phyloP scores from a whole-genome alignment of 2,113 vertebrate genomes.

The Picathartes gymnocephalus region DNA sequence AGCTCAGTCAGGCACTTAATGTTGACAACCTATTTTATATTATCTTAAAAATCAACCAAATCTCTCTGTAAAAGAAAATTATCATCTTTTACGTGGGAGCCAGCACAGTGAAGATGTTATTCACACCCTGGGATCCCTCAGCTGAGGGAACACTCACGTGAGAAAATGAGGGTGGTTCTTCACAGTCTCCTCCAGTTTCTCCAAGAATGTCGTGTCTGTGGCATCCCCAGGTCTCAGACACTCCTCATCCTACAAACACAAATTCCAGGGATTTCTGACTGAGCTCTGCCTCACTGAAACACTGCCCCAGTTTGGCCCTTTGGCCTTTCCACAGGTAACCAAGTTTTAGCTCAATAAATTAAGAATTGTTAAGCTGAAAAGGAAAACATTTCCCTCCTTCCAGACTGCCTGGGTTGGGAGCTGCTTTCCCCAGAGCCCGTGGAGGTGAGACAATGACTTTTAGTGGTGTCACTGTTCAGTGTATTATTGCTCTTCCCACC shows the following conservation, averaged over 20 bases:
- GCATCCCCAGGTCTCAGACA: slow-evolving; percentile 94
- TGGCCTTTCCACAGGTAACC: not conserved
- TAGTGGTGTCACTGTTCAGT: not conserved
- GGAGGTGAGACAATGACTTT: not conserved
- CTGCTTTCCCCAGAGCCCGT: not conserved
- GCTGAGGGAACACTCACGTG: slow-evolving; percentile 80
- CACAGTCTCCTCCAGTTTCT: slow-evolving; percentile 90
- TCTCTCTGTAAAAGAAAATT: not conserved
- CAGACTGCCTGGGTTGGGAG: not conserved
- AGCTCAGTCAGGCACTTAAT: not conserved
- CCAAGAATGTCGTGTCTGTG: slow-evolving; percentile 91
- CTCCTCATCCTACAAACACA: slow-evolving; percentile 86
- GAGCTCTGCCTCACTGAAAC: not conserved
- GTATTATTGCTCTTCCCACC: not conserved
- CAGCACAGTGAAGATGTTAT: fast-evolving
- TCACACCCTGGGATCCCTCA: not conserved
- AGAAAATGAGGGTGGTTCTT: slow-evolving; percentile 93
- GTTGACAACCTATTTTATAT: not conserved
- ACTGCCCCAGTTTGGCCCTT: not conserved
- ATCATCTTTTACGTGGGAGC: not conserved
- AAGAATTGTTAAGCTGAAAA: not conserved
- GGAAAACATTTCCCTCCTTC: not conserved
- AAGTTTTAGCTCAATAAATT: not conserved
- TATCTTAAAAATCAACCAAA: not conserved
- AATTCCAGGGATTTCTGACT: not conserved